phyloP scores from a whole-genome alignment of 2,797 vertebrate species.

The Rhinophrynus dorsalis region DNA sequence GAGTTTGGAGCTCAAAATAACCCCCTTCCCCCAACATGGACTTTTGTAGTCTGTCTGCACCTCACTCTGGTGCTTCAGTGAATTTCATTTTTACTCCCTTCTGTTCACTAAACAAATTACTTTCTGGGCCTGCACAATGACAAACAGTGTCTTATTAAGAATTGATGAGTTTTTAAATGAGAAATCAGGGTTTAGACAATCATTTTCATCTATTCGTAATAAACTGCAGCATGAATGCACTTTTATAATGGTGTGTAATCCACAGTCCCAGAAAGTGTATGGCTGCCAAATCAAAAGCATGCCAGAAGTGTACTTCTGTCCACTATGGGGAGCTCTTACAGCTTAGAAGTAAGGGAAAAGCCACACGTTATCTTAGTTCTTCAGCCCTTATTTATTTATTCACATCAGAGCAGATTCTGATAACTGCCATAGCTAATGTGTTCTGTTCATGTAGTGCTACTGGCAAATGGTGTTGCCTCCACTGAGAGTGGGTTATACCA shows the following conservation, averaged over 20 bases:
- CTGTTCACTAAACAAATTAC: too few species aligned
- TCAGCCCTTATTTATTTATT: slow-evolving; percentile 16
- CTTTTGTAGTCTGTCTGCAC: too few species aligned
- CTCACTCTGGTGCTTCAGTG: too few species aligned
- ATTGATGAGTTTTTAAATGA: background rate
- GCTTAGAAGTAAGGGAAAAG: background rate
- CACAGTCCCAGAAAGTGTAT: background rate
- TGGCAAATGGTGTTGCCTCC: background rate
- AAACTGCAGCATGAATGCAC: background rate
- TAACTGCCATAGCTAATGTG: slow-evolving; percentile 1
- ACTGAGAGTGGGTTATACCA: background rate
- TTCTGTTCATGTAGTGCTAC: slow-evolving; percentile 8
- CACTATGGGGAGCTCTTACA: background rate
- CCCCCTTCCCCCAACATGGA: too few species aligned
- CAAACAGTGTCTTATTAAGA: background rate
- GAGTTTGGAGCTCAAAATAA: too few species aligned
- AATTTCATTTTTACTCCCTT: too few species aligned
- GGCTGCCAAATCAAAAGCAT: too few species aligned
- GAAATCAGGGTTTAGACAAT: background rate
- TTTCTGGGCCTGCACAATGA: background rate
- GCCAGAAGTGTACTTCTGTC: background rate
- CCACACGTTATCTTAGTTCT: too few species aligned
- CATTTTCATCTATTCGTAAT: slow-evolving; percentile 14
- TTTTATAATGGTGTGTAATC: background rate
- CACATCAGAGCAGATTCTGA: slow-evolving; percentile 4